Percentiles rank a stretch among this genome's conserved stretches.
Conservation (phyloP, 2,797 vertebrate genomes). For the Epinephelus malabaricus region DNA sequence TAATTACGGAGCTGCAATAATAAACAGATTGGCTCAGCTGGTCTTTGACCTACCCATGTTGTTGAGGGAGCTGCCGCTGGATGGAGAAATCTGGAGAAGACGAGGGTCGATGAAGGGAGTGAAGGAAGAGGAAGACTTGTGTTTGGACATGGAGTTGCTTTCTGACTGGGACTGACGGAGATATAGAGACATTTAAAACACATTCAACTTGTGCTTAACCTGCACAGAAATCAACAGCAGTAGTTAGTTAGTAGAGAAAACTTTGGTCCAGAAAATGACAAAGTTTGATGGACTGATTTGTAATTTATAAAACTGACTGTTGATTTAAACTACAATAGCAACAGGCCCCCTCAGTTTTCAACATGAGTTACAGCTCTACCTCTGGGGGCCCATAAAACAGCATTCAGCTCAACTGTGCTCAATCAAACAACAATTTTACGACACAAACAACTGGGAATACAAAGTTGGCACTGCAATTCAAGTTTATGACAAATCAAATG, state of each 20-base stretch:
- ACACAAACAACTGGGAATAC: slow-evolving; percentile 12
- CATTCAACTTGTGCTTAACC: not conserved
- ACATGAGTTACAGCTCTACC: slow-evolving; percentile 19
- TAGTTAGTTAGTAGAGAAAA: not conserved
- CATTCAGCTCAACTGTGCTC: not conserved
- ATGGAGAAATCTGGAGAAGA: slow-evolving; percentile 97
- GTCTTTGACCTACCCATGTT: slow-evolving; percentile 90
- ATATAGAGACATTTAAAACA: slow-evolving; percentile 29
- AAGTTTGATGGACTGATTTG: slow-evolving; percentile 1
- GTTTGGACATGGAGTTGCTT: slow-evolving; percentile 97
- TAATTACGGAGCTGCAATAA: not conserved
- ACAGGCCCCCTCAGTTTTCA: not conserved
- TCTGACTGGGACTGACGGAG: slow-evolving; percentile 92
- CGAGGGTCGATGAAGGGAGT: slow-evolving; percentile 97
- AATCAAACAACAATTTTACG: slow-evolving; percentile 17
- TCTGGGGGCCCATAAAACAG: slow-evolving; percentile 28
- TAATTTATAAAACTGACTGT: slow-evolving; percentile 8
- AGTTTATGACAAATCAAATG: slow-evolving; percentile 11
- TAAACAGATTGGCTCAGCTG: not conserved
- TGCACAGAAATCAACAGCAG: not conserved
- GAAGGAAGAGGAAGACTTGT: slow-evolving; percentile 98
- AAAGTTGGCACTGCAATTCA: not conserved
- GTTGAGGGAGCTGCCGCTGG: slow-evolving; percentile 94
- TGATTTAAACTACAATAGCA: slow-evolving; percentile 15
- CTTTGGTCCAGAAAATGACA: not conserved